A percentile compares a stretch with the other conserved stretches of the same genome.
phyloP scores from a whole-genome alignment of 1,140 invertebrate species.

The Ostrea edulis region DNA sequence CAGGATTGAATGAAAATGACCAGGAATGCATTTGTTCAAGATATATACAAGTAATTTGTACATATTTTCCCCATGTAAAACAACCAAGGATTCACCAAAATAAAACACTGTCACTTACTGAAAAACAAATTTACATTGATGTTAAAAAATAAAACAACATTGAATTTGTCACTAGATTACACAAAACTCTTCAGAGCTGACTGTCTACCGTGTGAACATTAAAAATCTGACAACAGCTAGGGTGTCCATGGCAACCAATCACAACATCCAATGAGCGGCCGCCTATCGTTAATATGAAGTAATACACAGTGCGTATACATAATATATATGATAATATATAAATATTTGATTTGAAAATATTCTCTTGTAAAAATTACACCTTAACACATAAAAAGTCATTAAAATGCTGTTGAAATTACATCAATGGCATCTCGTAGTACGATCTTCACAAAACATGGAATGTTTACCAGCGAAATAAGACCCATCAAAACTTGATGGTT shows the following conservation, averaged over 20 bases:
- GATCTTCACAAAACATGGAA: slow-evolving; percentile 21
- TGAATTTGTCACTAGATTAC: slow-evolving; percentile 34
- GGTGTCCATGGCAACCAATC: slow-evolving; percentile 29
- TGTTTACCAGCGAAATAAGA: slow-evolving; percentile 33
- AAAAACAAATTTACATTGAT: slow-evolving; percentile 32
- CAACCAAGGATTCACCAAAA: slow-evolving; percentile 18
- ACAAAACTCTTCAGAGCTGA: background rate
- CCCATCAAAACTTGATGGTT: slow-evolving; percentile 5
- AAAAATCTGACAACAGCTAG: slow-evolving; percentile 19
- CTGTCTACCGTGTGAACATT: slow-evolving; percentile 3
- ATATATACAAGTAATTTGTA: slow-evolving; percentile 12
- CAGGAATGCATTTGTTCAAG: slow-evolving; percentile 36
- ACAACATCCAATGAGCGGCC: slow-evolving; percentile 37
- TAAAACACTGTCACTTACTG: background rate
- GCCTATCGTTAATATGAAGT: slow-evolving; percentile 14
- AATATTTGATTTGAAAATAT: slow-evolving; percentile 35
- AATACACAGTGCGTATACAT: background rate
- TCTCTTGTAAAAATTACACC: slow-evolving; percentile 32
- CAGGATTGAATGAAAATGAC: slow-evolving; percentile 28
- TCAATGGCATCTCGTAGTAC: slow-evolving; percentile 23
- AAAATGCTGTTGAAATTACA: slow-evolving; percentile 28
- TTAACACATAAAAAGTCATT: slow-evolving; percentile 33
- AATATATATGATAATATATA: slow-evolving; percentile 35
- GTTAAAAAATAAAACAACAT: slow-evolving; percentile 27
- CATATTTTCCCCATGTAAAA: slow-evolving; percentile 18